Percentiles rank a stretch among this genome's conserved stretches.
phyloP scores from a whole-genome alignment of 1,140 invertebrate species.

The Trichogramma pretiosum region DNA sequence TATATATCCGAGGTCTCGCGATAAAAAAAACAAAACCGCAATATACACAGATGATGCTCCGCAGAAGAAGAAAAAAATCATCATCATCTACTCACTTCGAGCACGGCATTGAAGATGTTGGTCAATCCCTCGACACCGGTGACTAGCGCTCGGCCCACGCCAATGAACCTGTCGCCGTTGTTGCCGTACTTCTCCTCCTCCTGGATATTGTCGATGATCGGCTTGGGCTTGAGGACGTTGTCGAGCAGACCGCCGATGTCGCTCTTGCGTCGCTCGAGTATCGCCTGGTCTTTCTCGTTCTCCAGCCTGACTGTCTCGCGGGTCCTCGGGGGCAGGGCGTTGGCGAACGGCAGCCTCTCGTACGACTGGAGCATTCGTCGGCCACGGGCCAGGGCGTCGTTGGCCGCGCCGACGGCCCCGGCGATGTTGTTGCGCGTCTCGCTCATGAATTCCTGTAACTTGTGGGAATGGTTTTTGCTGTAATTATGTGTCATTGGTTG shows the following conservation, averaged over 20 bases:
- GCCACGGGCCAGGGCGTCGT: conserved; percentile 18
- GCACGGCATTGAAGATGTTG: conserved; percentile 46
- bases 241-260: conserved; percentile 21
- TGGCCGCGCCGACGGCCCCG: conserved; percentile 20
- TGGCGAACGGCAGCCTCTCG: conserved; percentile 18
- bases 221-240: conserved; percentile 42
- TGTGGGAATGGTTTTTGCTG: too few relatives aligned
- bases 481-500: too few relatives aligned
- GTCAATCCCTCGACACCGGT: conserved; percentile 51
- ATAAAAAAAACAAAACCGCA: neutral
- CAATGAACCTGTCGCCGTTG: conserved; percentile 50
- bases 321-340: conserved; percentile 19
- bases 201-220: conserved; percentile 57
- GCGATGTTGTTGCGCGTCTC: conserved; percentile 29
- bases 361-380: conserved; percentile 18
- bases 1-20: neutral
- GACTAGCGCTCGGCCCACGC: conserved; percentile 49
- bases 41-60: too few relatives aligned
- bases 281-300: conserved; percentile 24
- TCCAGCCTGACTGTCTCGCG: conserved; percentile 31
- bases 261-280: conserved; percentile 29
- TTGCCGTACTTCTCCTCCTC: conserved; percentile 67
- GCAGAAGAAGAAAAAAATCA: too few relatives aligned
- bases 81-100: conserved; percentile 41
- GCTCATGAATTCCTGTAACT: conserved; percentile 27